A percentile compares a stretch with the other conserved stretches of the same genome.
Evolutionary conservation across 2,797 vertebrate species (phyloP).

Genomic region (Pelochelys cantorii): DNA sequence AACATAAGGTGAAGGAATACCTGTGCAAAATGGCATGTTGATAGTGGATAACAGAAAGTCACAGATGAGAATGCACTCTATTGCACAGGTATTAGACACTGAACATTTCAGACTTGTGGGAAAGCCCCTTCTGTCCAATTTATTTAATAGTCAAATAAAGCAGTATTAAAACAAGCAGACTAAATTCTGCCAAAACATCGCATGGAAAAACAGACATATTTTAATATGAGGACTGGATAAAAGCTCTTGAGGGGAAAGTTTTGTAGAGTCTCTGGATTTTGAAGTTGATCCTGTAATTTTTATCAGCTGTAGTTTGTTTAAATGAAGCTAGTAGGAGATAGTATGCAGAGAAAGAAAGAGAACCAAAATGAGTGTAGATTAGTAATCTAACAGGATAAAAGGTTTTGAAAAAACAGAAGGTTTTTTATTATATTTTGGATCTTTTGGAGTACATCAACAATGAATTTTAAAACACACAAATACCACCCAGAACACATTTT

Average conservation of each 20-base stretch:
- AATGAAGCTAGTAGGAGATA: background rate
- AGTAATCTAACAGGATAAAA: background rate
- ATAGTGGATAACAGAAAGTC: background rate
- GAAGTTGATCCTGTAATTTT: background rate
- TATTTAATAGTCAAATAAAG: background rate
- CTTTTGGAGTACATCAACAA: background rate
- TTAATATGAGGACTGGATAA: background rate
- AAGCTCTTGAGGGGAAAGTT: background rate
- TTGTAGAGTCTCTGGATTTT: background rate
- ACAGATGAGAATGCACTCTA: background rate
- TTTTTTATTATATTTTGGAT: background rate
- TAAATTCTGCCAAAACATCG: background rate
- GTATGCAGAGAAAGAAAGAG: background rate
- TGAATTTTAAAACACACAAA: background rate
- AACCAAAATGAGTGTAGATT: background rate
- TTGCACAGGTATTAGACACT: background rate
- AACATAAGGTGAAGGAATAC: slow-evolving; percentile 58
- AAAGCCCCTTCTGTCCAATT: slow-evolving; percentile 19
- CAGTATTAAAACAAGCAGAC: background rate
- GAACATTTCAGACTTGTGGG: background rate
- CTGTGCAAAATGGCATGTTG: slow-evolving; percentile 34
- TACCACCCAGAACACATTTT: background rate
- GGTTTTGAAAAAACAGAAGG: slow-evolving; percentile 20
- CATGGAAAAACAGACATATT: background rate
- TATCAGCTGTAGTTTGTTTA: background rate